Evolutionary conservation across 23 tunicate genomes (phyloP).

Genomic region (Oikopleura vanhoeffeni): DNA sequence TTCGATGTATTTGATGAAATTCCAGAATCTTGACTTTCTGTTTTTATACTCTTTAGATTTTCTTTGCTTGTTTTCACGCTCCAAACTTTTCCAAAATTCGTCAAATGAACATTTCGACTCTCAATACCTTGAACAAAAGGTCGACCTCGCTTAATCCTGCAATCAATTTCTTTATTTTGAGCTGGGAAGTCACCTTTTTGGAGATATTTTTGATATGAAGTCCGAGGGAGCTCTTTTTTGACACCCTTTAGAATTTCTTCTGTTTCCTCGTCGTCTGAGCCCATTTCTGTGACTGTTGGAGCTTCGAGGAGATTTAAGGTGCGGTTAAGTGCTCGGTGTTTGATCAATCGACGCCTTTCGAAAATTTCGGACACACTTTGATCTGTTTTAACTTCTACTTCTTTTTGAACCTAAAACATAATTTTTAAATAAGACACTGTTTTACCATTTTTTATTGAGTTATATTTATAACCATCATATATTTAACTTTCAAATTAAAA

Average conservation of each 20-base stretch:
- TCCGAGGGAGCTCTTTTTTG: not conserved
- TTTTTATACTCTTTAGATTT: not conserved
- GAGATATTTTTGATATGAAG: not conserved
- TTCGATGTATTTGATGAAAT: not conserved
- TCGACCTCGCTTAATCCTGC: not conserved
- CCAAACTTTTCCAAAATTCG: not conserved
- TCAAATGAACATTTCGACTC: not conserved
- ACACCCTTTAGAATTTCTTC: not conserved
- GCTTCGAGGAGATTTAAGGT: too few species aligned
- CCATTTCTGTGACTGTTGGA: too few species aligned
- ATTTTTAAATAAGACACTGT: too few species aligned
- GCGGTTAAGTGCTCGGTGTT: too few species aligned
- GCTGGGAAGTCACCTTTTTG: not conserved
- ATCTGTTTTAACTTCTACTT: too few species aligned
- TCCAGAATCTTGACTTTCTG: not conserved
- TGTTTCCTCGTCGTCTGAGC: not conserved
- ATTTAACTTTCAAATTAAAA: too few species aligned
- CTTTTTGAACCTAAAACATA: too few species aligned
- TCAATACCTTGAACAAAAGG: not conserved
- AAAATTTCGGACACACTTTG: too few species aligned
- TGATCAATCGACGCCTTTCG: too few species aligned
- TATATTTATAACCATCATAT: too few species aligned
- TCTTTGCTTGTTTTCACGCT: not conserved
- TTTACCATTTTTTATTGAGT: too few species aligned
- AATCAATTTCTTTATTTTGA: not conserved